Evolutionary conservation across 2,797 vertebrate species (phyloP).

Genomic region (Chaetophractus vellerosus): DNA sequence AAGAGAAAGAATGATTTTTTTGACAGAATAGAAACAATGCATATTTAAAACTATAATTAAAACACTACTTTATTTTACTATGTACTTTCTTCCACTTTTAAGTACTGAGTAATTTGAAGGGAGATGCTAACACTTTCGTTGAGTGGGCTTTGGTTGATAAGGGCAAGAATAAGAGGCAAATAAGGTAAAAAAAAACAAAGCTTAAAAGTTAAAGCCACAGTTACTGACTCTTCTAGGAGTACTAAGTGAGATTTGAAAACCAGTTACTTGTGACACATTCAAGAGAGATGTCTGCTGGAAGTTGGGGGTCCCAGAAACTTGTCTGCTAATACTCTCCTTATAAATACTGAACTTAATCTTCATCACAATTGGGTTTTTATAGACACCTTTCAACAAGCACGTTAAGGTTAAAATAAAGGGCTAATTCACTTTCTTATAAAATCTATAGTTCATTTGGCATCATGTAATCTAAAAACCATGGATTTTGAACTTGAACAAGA

Average conservation of each 20-base stretch:
- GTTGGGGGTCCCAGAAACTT: neutral
- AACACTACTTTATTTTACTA: neutral
- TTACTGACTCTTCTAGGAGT: neutral
- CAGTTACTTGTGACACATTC: neutral
- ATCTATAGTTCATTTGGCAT: neutral
- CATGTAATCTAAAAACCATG: neutral
- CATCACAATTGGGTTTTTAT: neutral
- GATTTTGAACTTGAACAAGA: neutral
- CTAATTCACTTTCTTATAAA: neutral
- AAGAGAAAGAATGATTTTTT: neutral
- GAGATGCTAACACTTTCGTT: neutral
- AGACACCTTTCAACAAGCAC: neutral
- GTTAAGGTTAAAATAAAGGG: neutral
- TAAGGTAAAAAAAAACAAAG: neutral
- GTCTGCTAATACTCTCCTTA: neutral
- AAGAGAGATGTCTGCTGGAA: neutral
- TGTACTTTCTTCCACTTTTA: neutral
- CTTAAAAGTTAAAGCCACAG: neutral
- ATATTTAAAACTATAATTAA: neutral
- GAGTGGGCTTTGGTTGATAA: neutral
- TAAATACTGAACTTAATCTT: neutral
- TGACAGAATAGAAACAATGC: neutral
- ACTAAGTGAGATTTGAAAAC: neutral
- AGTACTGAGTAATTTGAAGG: constrained; percentile 27
- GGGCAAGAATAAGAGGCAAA: neutral